Evolutionary conservation across 2,113 vertebrate species (phyloP), one percentile per base, ranked within the genome.

Genomic region (Cinclus mexicanus): DNA sequence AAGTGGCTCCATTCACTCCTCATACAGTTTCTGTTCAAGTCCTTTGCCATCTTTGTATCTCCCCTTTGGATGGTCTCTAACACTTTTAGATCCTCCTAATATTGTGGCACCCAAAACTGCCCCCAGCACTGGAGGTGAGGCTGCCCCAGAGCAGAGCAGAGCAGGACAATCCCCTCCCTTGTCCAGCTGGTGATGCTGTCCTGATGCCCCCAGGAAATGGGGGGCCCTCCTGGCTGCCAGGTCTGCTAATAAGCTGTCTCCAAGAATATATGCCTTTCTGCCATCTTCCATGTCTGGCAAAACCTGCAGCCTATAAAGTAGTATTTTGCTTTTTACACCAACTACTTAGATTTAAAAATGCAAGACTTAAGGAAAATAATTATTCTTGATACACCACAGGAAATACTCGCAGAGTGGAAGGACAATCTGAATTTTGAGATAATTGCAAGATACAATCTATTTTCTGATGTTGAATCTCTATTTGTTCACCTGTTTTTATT

Each of bases 121-220:
- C n/a, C 39, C 35, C 29, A 82, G 24, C 20, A 15, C 29, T 69
- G 0, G 3, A 53, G 28, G 4, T 61, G n/a, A 83, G 14, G 70
- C n/a, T 1, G 3, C 11, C 13, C 16, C 41, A 47, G 22, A 0
- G 7, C 37, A 52, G 41, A 69, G 17, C n/a, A 69, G 29, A 23
- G 9, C 0, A 0, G 46, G n/a, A 55, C 39, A 76, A 55, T 55
- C 3, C 11, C 21, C 16, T 49, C 14, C 29, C 21, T 35, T 21
- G 14, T 26, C 25, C 0, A 0, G 21, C 35, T 49, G 29, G 25
- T 0, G 0, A 35, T 68, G 28, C 13, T 68, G 39, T 1, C n/a
- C 46, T 47, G n/a, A 60, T 75, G 28, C 1, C 0, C 44, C 17
- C n/a, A 47, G 29, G n/a, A 31, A 11, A 35, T 0, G 0, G 2